phyloP scores from a whole-genome alignment of 2,113 vertebrate species.

The Embiotoca jacksoni region DNA sequence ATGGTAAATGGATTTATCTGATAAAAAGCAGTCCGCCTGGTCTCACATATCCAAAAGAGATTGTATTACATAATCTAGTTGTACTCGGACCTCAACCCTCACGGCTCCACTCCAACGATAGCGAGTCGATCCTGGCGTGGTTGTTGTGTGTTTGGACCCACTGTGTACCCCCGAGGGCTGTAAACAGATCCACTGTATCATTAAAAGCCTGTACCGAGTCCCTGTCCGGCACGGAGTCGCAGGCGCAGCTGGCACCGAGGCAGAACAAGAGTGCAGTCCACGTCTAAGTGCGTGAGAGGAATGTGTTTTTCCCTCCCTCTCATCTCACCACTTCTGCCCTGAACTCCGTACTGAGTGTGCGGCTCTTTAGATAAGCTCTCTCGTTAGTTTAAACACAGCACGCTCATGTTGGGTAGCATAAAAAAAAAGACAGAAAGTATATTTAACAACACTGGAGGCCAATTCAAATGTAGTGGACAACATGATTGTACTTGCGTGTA shows the following conservation, averaged over 20 bases:
- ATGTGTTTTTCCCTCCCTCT: constrained; percentile 41
- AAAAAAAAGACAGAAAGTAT: constrained; percentile 11
- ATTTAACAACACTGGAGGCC: constrained; percentile 31
- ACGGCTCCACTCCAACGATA: constrained; percentile 25
- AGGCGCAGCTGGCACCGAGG: constrained; percentile 35
- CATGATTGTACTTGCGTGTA: not conserved
- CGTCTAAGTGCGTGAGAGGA: constrained; percentile 27
- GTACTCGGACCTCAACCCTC: constrained; percentile 35
- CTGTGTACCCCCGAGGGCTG: constrained; percentile 57
- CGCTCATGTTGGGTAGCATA: constrained; percentile 21
- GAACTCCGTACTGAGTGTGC: constrained; percentile 12
- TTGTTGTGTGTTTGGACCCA: constrained; percentile 27
- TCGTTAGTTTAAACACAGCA: constrained; percentile 24
- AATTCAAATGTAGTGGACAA: constrained; percentile 8
- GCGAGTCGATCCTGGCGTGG: constrained; percentile 52
- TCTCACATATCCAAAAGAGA: constrained; percentile 25
- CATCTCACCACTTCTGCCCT: constrained; percentile 15
- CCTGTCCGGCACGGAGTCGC: constrained; percentile 31
- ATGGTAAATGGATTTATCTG: constrained; percentile 13
- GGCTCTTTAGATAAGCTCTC: constrained; percentile 47
- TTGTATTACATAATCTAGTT: constrained; percentile 54
- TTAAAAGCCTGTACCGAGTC: constrained; percentile 62
- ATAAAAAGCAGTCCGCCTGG: constrained; percentile 15
- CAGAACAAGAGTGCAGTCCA: constrained; percentile 23
- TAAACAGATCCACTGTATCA: constrained; percentile 73